Conservation (phyloP, 2,797 vertebrate genomes). For the Enteromius mattozi region DNA sequence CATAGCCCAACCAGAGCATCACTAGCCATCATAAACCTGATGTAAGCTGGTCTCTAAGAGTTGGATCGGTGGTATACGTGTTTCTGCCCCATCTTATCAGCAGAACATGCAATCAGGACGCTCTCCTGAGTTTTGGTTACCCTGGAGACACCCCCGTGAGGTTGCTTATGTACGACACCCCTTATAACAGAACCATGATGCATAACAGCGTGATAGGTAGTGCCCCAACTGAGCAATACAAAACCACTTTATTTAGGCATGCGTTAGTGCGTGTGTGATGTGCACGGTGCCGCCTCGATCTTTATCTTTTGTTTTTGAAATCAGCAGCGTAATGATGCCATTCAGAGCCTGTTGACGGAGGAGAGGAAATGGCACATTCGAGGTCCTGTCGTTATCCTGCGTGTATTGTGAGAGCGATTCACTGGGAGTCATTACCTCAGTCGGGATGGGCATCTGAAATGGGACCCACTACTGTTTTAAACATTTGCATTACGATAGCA, state of each 20-base stretch:
- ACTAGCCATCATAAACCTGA: not conserved
- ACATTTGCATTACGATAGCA: not conserved
- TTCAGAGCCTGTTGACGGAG: conserved; percentile 34
- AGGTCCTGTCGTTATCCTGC: not conserved
- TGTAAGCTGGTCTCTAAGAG: not conserved
- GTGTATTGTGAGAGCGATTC: conserved; percentile 21
- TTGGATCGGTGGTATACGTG: not conserved
- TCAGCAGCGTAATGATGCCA: conserved; percentile 43
- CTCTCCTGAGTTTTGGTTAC: conserved; percentile 30
- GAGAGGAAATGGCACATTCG: conserved; percentile 28
- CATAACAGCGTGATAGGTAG: conserved; percentile 28
- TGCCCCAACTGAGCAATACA: conserved; percentile 41
- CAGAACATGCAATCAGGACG: not conserved
- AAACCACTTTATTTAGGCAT: conserved; percentile 46
- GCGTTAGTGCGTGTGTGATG: not conserved
- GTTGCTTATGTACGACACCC: conserved; percentile 44
- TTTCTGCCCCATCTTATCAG: conserved; percentile 4
- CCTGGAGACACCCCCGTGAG: conserved; percentile 48
- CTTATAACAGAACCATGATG: conserved; percentile 50
- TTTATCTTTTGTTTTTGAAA: conserved; percentile 53
- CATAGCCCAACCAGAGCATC: not conserved
- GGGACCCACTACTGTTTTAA: conserved; percentile 42
- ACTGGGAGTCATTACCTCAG: conserved; percentile 27
- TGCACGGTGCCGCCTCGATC: conserved; percentile 15
- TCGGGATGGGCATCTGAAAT: conserved; percentile 18